Evolutionary conservation across 2,888 invertebrate genomes (phyloP).

Genomic region (Leucophora obtusa): DNA sequence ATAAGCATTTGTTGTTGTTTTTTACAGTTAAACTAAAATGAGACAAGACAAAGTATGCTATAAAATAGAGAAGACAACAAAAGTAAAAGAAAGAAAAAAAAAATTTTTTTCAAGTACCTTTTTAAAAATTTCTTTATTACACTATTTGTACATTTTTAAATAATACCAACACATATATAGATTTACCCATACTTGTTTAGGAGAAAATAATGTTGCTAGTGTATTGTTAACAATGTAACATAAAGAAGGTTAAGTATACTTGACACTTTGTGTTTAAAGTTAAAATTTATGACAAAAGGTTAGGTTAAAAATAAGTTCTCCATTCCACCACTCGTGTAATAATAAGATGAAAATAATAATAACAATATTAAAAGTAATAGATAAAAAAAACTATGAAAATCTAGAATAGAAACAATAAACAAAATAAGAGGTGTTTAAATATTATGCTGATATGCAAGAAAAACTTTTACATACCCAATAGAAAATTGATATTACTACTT

Average conservation of each 20-base stretch:
- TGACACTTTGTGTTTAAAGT: constrained; percentile 64
- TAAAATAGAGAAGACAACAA: constrained; percentile 30
- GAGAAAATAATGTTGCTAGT: background rate
- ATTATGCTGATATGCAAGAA: constrained; percentile 3
- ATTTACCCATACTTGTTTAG: constrained; percentile 3
- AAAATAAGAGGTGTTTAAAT: constrained; percentile 39
- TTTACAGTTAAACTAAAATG: constrained; percentile 39
- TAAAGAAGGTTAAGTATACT: constrained; percentile 66
- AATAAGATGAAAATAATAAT: constrained; percentile 54
- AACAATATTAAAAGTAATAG: constrained; percentile 11
- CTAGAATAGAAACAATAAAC: background rate
- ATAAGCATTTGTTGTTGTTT: constrained; percentile 17
- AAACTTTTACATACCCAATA: background rate
- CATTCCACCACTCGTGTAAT: constrained; percentile 22
- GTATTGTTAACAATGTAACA: constrained; percentile 53
- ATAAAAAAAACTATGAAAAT: background rate
- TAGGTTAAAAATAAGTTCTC: constrained; percentile 47
- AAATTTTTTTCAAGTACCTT: constrained; percentile 66
- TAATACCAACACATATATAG: background rate
- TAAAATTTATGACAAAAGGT: constrained; percentile 60
- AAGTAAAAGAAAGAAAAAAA: constrained; percentile 23
- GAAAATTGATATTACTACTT: background rate
- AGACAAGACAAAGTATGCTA: constrained; percentile 49
- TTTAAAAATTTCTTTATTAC: constrained; percentile 53
- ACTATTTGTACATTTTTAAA: constrained; percentile 14